A percentile compares a stretch with the other conserved stretches of the same genome.
These are phyloP conservation scores for Tetanocera ferruginea DNA, from an alignment of 2,888 invertebrate species.

Conservation along the genomic window DNA sequence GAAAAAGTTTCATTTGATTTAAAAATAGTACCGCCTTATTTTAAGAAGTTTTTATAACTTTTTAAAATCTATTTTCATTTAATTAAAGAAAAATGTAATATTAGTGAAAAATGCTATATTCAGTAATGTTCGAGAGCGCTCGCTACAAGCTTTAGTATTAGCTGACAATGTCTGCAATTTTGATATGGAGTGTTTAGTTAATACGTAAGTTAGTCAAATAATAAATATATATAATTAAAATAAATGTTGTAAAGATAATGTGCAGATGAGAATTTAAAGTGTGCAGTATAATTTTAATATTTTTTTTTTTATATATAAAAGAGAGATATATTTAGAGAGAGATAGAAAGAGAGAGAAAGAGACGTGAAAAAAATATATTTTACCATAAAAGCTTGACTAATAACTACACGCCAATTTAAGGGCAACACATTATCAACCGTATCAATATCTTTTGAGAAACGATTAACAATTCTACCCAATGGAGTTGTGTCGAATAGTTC, in stretches of 20 bases:
- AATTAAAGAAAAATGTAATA: too few species aligned
- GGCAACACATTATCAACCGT: constrained; percentile 73
- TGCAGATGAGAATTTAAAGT: neutral
- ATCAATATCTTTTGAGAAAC: constrained; percentile 76
- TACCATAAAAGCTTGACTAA: constrained; percentile 71
- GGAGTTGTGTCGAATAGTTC: constrained; percentile 85
- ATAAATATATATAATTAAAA: neutral
- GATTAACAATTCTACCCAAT: constrained; percentile 79
- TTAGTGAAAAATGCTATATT: too few species aligned
- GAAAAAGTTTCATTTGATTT: too few species aligned
- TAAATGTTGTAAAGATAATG: neutral
- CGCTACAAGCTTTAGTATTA: too few species aligned
- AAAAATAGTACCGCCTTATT: too few species aligned
- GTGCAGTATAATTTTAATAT: neutral
- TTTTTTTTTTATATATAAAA: neutral
- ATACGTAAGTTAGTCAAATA: neutral
- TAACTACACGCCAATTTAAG: constrained; percentile 64
- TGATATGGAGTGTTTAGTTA: neutral
- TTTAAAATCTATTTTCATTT: too few species aligned
- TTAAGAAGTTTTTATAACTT: too few species aligned
- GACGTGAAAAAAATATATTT: constrained; percentile 30
- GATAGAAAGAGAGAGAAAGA: too few species aligned
- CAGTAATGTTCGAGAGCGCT: too few species aligned
- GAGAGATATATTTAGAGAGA: constrained; percentile 13
- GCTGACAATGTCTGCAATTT: too few species aligned